A percentile compares a stretch with the other conserved stretches of the same genome.
Conservation (phyloP, 1,140 invertebrate species). For the Hylyphantes graminicola region DNA sequence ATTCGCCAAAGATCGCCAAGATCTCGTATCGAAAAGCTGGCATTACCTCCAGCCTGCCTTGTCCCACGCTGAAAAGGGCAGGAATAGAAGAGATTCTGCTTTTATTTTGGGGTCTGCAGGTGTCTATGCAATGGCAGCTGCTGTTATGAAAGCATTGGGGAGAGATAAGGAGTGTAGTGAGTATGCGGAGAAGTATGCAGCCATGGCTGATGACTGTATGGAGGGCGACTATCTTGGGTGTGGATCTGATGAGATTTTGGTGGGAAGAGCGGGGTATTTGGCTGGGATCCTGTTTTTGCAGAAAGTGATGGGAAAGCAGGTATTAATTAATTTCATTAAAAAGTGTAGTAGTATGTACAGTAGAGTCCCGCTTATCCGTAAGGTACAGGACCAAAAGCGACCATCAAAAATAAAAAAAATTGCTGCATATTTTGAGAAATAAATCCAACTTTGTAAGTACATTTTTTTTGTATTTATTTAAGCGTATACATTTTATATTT, state of each 20-base stretch:
- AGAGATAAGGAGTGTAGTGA: constrained; percentile 62
- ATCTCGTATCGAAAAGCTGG: constrained; percentile 65
- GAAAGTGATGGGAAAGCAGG: background rate
- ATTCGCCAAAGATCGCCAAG: constrained; percentile 64
- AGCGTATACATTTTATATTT: too few species aligned
- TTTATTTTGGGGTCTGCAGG: constrained; percentile 71
- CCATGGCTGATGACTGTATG: constrained; percentile 65
- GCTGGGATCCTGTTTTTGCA: constrained; percentile 80
- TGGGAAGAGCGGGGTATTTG: constrained; percentile 83
- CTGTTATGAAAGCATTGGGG: constrained; percentile 65
- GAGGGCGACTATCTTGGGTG: constrained; percentile 75
- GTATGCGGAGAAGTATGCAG: constrained; percentile 65
- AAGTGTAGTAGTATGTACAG: too few species aligned
- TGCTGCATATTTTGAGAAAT: too few species aligned
- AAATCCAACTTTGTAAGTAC: too few species aligned
- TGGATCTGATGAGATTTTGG: constrained; percentile 86
- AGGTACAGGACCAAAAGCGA: too few species aligned
- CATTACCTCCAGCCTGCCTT: constrained; percentile 65
- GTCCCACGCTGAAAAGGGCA: constrained; percentile 61
- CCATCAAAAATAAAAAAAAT: too few species aligned
- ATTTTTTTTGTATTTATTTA: too few species aligned
- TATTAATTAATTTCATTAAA: background rate
- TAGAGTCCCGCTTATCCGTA: too few species aligned
- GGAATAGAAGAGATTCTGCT: constrained; percentile 61
- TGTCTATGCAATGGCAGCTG: constrained; percentile 67